phyloP scores from a whole-genome alignment of 2,888 invertebrate species.

The Geophilus truncorum region DNA sequence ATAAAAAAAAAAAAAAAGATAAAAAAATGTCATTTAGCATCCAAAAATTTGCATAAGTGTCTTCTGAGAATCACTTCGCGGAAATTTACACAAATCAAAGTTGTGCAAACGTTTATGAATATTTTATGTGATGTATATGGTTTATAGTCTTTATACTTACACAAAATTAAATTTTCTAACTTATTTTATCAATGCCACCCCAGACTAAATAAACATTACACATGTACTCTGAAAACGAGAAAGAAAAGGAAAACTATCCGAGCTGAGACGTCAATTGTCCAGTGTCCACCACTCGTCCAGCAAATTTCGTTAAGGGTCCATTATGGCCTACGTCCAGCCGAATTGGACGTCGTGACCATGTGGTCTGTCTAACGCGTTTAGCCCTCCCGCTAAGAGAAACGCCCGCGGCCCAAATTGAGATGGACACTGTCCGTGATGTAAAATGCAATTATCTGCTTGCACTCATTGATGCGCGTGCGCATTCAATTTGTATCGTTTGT shows the following conservation, averaged over 20 bases:
- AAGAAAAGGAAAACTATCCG: background rate
- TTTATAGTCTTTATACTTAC: no score
- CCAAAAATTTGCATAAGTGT: no score
- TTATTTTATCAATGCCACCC: no score
- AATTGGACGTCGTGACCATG: conserved; percentile 3
- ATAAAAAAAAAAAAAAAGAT: no score
- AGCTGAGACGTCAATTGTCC: background rate
- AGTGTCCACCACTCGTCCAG: background rate
- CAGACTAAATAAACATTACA: no score
- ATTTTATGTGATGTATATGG: no score
- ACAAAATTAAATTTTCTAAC: no score
- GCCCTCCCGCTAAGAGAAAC: background rate
- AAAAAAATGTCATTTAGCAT: no score
- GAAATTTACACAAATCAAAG: no score
- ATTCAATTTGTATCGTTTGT: background rate
- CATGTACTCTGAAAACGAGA: no score
- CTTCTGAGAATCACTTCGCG: no score
- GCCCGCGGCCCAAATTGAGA: background rate
- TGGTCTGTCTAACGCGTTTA: conserved; percentile 11
- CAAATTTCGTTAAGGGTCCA: background rate
- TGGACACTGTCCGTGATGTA: conserved; percentile 10
- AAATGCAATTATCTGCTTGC: conserved; percentile 9
- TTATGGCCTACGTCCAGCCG: background rate
- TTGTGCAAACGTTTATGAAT: no score
- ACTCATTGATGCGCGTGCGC: background rate